Percentiles rank a stretch among this genome's conserved stretches.
These are phyloP conservation scores for Bovichtus diacanthus DNA, from an alignment of 2,797 vertebrate species.

Conservation along the genomic window DNA sequence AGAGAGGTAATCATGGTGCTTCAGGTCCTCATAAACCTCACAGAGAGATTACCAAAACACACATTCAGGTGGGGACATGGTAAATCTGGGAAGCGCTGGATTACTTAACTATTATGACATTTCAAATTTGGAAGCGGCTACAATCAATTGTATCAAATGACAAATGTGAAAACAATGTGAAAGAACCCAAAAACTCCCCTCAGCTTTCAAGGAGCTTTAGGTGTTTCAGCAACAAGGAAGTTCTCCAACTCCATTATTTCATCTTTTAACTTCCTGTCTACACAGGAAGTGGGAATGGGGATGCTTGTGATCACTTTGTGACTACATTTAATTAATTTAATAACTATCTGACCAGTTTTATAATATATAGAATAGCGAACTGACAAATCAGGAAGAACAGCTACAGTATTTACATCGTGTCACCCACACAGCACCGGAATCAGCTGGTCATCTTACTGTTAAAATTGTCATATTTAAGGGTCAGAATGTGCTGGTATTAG, in stretches of 20 bases:
- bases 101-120: neutral
- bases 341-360: neutral
- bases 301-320: neutral
- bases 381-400: neutral
- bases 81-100: constrained; percentile 5
- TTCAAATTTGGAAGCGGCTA: neutral
- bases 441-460: neutral
- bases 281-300: neutral
- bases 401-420: too few relatives aligned
- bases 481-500: neutral
- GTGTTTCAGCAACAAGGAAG: neutral
- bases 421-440: neutral
- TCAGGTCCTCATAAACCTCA: constrained; percentile 39
- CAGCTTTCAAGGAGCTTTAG: neutral
- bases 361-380: neutral
- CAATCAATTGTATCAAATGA: neutral
- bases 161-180: neutral
- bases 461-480: neutral
- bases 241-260: neutral
- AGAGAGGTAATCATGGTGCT: constrained; percentile 33
- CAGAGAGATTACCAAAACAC: constrained; percentile 32
- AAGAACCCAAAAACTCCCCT: neutral
- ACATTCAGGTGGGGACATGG: constrained; percentile 8
- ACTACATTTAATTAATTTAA: neutral
- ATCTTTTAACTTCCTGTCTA: neutral